Conservation (phyloP, 2,113 vertebrate genomes). For the Neogobius melanostomus region DNA sequence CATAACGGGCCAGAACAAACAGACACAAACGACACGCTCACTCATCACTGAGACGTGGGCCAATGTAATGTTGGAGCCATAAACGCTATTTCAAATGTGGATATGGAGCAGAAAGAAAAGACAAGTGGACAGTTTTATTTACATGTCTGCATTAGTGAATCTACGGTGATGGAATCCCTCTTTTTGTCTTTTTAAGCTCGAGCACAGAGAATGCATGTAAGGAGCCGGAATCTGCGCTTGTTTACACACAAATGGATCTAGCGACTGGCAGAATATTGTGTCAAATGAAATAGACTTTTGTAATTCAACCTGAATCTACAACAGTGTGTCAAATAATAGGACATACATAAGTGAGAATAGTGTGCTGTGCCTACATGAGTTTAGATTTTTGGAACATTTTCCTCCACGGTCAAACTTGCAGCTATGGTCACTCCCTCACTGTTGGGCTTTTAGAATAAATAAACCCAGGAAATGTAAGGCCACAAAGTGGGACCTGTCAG, state of each 20-base stretch:
- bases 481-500: neutral
- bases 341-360: no score
- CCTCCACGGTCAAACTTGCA: neutral
- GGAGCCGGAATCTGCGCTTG: constrained; percentile 41
- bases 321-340: no score
- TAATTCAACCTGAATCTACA: no score
- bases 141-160: constrained; percentile 7
- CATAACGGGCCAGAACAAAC: constrained; percentile 54
- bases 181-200: no score
- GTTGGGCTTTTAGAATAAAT: neutral
- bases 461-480: neutral
- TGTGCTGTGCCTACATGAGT: no score
- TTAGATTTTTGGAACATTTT: neutral
- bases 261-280: neutral
- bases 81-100: constrained; percentile 28
- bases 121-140: neutral
- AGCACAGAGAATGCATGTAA: constrained; percentile 49
- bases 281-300: no score
- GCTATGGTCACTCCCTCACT: no score
- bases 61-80: constrained; percentile 19
- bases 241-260: constrained; percentile 25
- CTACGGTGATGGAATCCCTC: constrained; percentile 12
- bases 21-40: constrained; percentile 47
- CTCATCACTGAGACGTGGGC: constrained; percentile 43
- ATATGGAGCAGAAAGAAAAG: constrained; percentile 23